A percentile compares a stretch with the other conserved stretches of the same genome.
These are phyloP conservation scores for Leucophenga varia DNA, from an alignment of 1,140 invertebrate genomes.

Conservation along the genomic window DNA sequence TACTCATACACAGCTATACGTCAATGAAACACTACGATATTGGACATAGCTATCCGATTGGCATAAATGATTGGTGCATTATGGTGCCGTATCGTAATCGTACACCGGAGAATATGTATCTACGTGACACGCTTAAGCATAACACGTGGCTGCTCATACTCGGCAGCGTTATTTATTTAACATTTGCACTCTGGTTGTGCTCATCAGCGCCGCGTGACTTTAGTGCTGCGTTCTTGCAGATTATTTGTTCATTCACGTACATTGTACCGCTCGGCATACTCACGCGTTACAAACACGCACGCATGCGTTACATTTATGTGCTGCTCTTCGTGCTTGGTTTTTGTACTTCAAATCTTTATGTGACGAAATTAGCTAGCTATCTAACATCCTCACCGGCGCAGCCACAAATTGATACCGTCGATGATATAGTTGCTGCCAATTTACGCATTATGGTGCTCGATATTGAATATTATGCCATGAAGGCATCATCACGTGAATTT, in stretches of 20 bases:
- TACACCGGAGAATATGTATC: conserved; percentile 29
- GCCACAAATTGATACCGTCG: conserved; percentile 27
- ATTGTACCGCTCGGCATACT: conserved; percentile 24
- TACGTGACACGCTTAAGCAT: conserved; percentile 26
- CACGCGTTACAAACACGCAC: conserved; percentile 11
- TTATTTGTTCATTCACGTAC: conserved; percentile 32
- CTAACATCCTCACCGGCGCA: conserved; percentile 28
- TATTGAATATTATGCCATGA: conserved; percentile 29
- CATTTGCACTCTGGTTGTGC: conserved; percentile 35
- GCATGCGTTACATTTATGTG: conserved; percentile 34
- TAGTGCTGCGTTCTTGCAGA: conserved; percentile 34
- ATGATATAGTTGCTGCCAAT: conserved; percentile 37
- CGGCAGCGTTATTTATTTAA: conserved; percentile 25
- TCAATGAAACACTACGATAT: conserved; percentile 17
- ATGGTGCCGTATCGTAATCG: conserved; percentile 43
- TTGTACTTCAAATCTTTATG: conserved; percentile 41
- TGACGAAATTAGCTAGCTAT: conserved; percentile 42
- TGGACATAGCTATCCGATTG: conserved; percentile 40
- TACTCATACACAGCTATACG: conserved; percentile 41
- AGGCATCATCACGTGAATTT: conserved; percentile 4
- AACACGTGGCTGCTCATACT: conserved; percentile 30
- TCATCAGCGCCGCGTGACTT: conserved; percentile 30
- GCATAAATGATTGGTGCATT: conserved; percentile 47
- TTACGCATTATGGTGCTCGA: conserved; percentile 30
- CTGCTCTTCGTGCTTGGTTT: conserved; percentile 35